Base-by-base conservation (phyloP, 2,888 invertebrate species). In the Eristalis pertinax region DNA sequence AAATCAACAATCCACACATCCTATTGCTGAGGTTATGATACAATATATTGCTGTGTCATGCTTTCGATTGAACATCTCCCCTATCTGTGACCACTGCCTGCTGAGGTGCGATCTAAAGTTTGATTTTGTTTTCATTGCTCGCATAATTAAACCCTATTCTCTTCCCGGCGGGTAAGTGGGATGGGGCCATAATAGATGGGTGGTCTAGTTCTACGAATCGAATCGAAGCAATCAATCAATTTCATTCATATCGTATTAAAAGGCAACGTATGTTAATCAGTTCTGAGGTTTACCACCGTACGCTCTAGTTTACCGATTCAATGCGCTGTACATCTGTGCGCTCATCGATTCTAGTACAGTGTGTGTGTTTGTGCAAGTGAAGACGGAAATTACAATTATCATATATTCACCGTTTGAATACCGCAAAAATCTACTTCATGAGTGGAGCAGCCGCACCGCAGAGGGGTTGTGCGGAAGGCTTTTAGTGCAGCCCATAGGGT, bases 181-280 rank as follows among this genome's bases (percentile, higher is more conserved):
- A 19, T 50, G 8, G 8, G 19, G 2, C 19, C 8, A 19, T 50
- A 50, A 50, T 50, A n/a, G 50, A 5, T 1, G 7, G 19, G 50
- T 19, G 50, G 50, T 50, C 19, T 50, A 50, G 50, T 60, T 35
- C 22, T 24, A 24, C 50, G 24, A 50, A 68, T 68, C 68, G 41
- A 50, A 50, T 68, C 68, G 68, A 68, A 24, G 68, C 68, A 68
- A 68, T 64, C 35, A 64, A 64, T 60, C 60, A 60, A 60, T 26
- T 60, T 26, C 60, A 60, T 60, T 60, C 60, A 60, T 60, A 11
- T 60, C 60, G 8, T 7, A 24, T 29, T 60, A 60, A 60, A 60
- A 60, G 60, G 24, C 26, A 60, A 60, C 60, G 5, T 24, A 60
- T 64, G 64, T 64, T 64, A 32, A 64, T 68, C 68, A 68, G 68